These are phyloP conservation scores for Agelas oroides DNA, from an alignment of 37 sponge, comb jelly and placozoan species.

Conservation along the genomic window DNA sequence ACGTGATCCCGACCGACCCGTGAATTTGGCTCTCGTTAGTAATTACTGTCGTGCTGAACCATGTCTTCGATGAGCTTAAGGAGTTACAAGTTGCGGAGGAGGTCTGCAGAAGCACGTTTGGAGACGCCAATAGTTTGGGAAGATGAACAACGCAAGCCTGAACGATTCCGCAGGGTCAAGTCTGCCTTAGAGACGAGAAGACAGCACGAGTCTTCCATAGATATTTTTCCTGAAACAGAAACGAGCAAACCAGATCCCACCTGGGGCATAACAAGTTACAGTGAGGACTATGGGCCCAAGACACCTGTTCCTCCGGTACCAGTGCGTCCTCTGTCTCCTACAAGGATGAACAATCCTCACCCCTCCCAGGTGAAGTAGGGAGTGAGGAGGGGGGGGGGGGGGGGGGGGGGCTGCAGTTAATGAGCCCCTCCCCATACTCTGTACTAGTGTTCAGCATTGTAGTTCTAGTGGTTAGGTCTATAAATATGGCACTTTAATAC, in stretches of 20 bases:
- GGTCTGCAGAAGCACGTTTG: conserved; percentile 34
- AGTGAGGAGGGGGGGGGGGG: not conserved
- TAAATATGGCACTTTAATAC: too few relatives aligned
- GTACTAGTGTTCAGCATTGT: too few relatives aligned
- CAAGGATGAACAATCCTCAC: conserved; percentile 72
- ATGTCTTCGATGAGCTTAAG: conserved; percentile 1
- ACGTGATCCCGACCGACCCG: not conserved
- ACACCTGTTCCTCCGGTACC: conserved; percentile 3
- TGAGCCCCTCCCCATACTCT: too few relatives aligned
- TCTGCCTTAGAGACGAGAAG: conserved; percentile 44
- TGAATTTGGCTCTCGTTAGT: not conserved
- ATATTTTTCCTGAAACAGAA: conserved; percentile 18
- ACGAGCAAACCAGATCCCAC: not conserved
- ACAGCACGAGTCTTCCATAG: conserved; percentile 11
- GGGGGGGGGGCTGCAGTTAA: not conserved
- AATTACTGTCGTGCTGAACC: too few relatives aligned
- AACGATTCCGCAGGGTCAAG: conserved; percentile 20
- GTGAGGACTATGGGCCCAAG: conserved; percentile 52
- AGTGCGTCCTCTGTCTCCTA: conserved; percentile 52
- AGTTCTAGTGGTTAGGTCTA: too few relatives aligned
- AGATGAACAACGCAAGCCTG: too few relatives aligned
- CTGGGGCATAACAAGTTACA: conserved; percentile 53
- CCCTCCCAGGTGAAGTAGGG: conserved; percentile 44
- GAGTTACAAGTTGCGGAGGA: conserved; percentile 1
- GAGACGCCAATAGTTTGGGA: not conserved